Evolutionary conservation across 53 echinoderm and acorn worm genomes (phyloP).

Genomic region (Echinarachnius parma): DNA sequence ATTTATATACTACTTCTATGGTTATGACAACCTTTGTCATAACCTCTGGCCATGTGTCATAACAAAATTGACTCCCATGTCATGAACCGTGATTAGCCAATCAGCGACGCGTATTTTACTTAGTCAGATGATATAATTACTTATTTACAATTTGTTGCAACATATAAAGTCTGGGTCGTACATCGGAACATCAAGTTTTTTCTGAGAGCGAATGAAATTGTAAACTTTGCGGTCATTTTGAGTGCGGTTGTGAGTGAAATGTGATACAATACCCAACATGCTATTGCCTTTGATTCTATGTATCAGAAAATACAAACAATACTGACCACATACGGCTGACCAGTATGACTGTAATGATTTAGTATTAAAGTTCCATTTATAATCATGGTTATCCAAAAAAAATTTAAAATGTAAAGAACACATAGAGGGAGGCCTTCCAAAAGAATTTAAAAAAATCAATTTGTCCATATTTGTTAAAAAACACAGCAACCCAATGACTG

Average conservation of each 20-base stretch:
- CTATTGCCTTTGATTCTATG: slow-evolving; percentile 10
- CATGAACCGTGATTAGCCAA: too few relatives aligned
- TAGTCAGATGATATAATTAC: too few relatives aligned
- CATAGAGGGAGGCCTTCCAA: too few relatives aligned
- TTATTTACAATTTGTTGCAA: background rate
- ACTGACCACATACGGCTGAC: slow-evolving; percentile 24
- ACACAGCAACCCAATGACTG: too few relatives aligned
- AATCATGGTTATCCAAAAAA: background rate
- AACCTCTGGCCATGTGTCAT: too few relatives aligned
- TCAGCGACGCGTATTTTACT: too few relatives aligned
- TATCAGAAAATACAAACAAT: slow-evolving; percentile 28
- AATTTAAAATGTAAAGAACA: too few relatives aligned
- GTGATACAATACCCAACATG: slow-evolving; percentile 14
- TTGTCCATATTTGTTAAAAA: too few relatives aligned
- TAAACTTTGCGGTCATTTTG: slow-evolving; percentile 29
- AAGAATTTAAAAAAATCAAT: too few relatives aligned
- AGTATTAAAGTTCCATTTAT: background rate
- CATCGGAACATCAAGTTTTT: background rate
- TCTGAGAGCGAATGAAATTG: background rate
- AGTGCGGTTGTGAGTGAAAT: background rate
- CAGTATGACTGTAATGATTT: slow-evolving; percentile 11
- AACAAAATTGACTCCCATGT: too few relatives aligned
- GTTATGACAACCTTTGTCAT: too few relatives aligned
- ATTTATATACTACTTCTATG: too few relatives aligned
- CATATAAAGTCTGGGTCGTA: background rate